Evolutionary conservation across 1,140 invertebrate genomes (phyloP), one percentile per base, ranked within the genome.

Genomic region (Drosophila kurseongensis): DNA sequence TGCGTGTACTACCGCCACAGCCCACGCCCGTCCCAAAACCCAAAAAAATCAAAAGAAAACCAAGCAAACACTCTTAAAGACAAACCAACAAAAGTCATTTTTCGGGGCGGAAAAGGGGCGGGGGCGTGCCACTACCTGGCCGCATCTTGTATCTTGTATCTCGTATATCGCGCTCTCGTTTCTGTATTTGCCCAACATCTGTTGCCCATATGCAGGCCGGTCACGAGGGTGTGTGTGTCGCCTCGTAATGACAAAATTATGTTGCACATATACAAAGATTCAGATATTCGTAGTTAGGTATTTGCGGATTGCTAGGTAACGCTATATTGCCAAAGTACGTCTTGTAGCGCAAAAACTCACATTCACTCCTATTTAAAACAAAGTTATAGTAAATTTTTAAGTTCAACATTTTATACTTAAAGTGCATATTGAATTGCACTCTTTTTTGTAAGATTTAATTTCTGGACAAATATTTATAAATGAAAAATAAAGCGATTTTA

Each of bases 201-300:
- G 84, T 84, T 90, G 68, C 63, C 80, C 84, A 89, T 84, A 84
- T 89, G 84, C 80, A 89, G 80, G 75, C 69, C 36, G 65, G 50
- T 42, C 38, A 13, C 56, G 29, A 67, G 51, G 67, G 27, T 61
- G 52, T 57, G 47, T 78, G 63, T 62, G 35, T 54, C 58, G 57
- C 59, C 38, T 65, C 78, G 79, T 89, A 89, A 89, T 89, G 84
- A 89, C 84, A 89, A 89, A 89, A 89, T 89, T 89, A 90, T 89
- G 84, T 89, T 88, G 84, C 80, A 85, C 81, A 84, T 66, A 68
- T 58, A 66, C 42, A 61, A 54, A 77, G 44, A 57, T 74, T 57
- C 47, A 67, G 72, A 59, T 69, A 44, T 32, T 52, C 4, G 48
- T 63, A 29, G 63, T 61, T 16, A 10, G 45, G 65, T 67, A 67